Conservation (phyloP, 2,797 vertebrate species). For the Sciurus carolinensis region DNA sequence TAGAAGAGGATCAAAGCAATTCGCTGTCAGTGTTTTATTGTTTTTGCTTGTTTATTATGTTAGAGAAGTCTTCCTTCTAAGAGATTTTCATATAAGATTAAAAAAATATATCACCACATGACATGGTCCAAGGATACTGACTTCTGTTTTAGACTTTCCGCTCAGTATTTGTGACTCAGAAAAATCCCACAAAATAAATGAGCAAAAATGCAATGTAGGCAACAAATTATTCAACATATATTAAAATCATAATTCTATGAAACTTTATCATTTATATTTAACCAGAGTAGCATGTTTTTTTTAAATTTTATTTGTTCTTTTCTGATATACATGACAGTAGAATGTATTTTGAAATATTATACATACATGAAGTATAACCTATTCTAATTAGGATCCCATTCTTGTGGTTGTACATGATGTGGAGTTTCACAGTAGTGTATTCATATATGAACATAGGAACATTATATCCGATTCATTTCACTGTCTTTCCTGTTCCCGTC, state of each 20-base stretch:
- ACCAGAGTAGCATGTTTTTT: not conserved
- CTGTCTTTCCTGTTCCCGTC: too few species aligned
- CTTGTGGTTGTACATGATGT: too few species aligned
- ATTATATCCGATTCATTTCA: too few species aligned
- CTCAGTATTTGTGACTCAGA: conserved; percentile 10
- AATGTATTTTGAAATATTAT: too few species aligned
- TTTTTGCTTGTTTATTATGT: not conserved
- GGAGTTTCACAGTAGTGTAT: too few species aligned
- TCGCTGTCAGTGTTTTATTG: not conserved
- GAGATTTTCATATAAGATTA: conserved; percentile 31
- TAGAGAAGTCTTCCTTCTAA: not conserved
- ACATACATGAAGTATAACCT: too few species aligned
- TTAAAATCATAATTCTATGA: not conserved
- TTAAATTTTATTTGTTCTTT: too few species aligned
- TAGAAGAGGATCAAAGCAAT: conserved; percentile 7
- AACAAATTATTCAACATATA: conserved; percentile 30
- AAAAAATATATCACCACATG: not conserved
- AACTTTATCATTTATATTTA: conserved; percentile 42
- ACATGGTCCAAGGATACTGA: not conserved
- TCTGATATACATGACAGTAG: too few species aligned
- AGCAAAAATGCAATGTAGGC: not conserved
- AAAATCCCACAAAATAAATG: conserved; percentile 48
- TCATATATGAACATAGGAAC: too few species aligned
- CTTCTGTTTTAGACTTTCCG: conserved; percentile 38
- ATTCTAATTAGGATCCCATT: too few species aligned